Percentiles rank a stretch among this genome's conserved stretches.
phyloP scores from a whole-genome alignment of 2,888 invertebrate genomes.

The Noctuana brunneofusca region DNA sequence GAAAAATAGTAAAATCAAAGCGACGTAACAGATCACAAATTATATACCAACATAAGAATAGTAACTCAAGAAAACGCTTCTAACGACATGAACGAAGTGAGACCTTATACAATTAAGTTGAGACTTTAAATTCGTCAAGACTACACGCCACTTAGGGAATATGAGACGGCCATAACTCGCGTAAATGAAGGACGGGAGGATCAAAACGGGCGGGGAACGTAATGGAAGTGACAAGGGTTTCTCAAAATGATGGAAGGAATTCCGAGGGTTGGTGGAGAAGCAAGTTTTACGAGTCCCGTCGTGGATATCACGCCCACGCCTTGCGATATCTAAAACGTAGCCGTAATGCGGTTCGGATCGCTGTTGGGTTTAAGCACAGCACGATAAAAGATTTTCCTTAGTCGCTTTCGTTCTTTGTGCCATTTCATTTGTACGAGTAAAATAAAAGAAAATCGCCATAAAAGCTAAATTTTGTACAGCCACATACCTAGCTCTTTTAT shows the following conservation, averaged over 20 bases:
- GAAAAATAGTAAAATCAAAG: no score
- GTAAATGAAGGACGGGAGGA: conserved; percentile 73
- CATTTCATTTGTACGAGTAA: background rate
- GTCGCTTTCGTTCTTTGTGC: background rate
- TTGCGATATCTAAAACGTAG: conserved; percentile 29
- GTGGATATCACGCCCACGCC: conserved; percentile 55
- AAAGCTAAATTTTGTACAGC: background rate
- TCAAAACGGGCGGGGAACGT: conserved; percentile 66
- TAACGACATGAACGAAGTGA: conserved; percentile 14
- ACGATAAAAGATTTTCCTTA: conserved; percentile 36
- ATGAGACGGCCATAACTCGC: conserved; percentile 72
- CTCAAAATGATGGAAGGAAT: conserved; percentile 76
- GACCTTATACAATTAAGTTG: conserved; percentile 31
- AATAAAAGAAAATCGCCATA: background rate
- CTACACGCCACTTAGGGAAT: conserved; percentile 68
- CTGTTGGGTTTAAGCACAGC: conserved; percentile 16
- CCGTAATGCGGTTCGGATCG: conserved; percentile 26
- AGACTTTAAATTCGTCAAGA: conserved; percentile 48
- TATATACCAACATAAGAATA: no score
- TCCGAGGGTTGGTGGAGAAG: conserved; percentile 61
- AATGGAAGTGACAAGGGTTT: conserved; percentile 80
- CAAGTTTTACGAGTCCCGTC: conserved; percentile 66
- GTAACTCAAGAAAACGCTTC: background rate
- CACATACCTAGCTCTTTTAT: no score
- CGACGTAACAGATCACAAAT: no score